A percentile compares a stretch with the other conserved stretches of the same genome.
Evolutionary conservation across 2,888 invertebrate genomes (phyloP).

Genomic region (Tineola bisselliella): DNA sequence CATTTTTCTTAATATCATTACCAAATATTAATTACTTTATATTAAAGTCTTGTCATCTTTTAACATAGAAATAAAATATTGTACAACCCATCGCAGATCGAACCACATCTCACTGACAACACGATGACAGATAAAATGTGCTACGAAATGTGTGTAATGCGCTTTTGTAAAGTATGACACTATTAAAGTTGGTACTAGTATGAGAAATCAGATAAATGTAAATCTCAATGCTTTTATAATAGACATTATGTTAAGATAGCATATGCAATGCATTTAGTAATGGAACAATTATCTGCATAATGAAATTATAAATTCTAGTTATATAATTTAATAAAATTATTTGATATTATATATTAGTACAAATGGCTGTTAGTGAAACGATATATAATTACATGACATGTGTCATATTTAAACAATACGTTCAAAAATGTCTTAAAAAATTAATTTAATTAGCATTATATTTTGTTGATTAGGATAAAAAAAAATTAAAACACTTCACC

Average conservation of each 20-base stretch:
- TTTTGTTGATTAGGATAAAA: not conserved
- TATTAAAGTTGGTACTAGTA: not conserved
- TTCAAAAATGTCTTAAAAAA: not conserved
- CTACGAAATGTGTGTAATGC: not conserved
- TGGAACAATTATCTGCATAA: too few relatives aligned
- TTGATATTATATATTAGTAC: not conserved
- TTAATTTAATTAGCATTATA: not conserved
- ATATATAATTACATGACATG: not conserved
- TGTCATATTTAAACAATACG: not conserved
- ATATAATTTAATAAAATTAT: not conserved
- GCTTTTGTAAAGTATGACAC: not conserved
- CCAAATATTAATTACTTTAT: not conserved
- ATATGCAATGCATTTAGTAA: not conserved
- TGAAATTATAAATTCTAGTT: not conserved
- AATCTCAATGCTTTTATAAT: too few relatives aligned
- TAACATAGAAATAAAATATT: not conserved
- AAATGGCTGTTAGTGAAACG: not conserved
- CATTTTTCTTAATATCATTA: constrained; percentile 36
- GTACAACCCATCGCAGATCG: constrained; percentile 7
- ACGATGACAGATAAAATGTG: not conserved
- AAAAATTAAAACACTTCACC: not conserved
- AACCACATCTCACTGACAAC: not conserved
- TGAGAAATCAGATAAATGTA: too few relatives aligned
- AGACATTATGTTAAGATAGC: too few relatives aligned
- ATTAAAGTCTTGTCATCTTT: constrained; percentile 8